Evolutionary conservation across 2,888 invertebrate species (phyloP), one percentile per base, ranked within the genome.

Genomic region (Thelaira solivaga): DNA sequence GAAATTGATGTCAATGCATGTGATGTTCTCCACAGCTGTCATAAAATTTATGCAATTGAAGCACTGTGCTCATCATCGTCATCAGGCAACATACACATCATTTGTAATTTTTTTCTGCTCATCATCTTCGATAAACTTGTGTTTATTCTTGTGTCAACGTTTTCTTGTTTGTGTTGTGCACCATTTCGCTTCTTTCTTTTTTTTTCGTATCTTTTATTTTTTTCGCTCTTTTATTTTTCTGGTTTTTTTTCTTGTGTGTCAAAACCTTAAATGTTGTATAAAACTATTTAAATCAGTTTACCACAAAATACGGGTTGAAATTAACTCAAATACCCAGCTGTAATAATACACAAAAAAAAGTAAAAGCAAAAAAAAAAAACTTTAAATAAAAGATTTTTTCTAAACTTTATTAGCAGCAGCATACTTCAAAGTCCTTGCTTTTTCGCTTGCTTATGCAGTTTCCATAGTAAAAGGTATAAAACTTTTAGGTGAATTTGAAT

Each of bases 271-370:
- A 67, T 29, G 36, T 67, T 67, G 36, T 29, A 49, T 31, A 36
- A 59, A 61, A 67, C 59, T 74, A 61, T 74, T 61, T 74, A 45
- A 67, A 53, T 74, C 69, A 74, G 34, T 69, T 55, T 43, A 51
- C 20, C 39, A 51, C 47, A 47, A 51, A 74, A 74, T 65, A 65
- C 57, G 64, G 59, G 64, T 74, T 59, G 78, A 74, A 59, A 61
- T 51, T 73, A 55, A 59, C 49, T 36, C 16, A 47, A 55, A 57
- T 31, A n/a, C n/a, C n/a, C n/a, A n/a, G n/a, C n/a, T n/a, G n/a
- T n/a, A n/a, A n/a, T n/a, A n/a, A n/a, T n/a, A n/a, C n/a, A n/a
- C n/a, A n/a, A n/a, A n/a, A n/a, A n/a, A n/a, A n/a, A n/a, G n/a
- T n/a, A n/a, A n/a, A n/a, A n/a, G n/a, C n/a, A 59, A 68, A 2